A percentile compares a stretch with the other conserved stretches of the same genome.
Conservation (phyloP, 2,113 vertebrate species). For the Pygathrix nemaeus region DNA sequence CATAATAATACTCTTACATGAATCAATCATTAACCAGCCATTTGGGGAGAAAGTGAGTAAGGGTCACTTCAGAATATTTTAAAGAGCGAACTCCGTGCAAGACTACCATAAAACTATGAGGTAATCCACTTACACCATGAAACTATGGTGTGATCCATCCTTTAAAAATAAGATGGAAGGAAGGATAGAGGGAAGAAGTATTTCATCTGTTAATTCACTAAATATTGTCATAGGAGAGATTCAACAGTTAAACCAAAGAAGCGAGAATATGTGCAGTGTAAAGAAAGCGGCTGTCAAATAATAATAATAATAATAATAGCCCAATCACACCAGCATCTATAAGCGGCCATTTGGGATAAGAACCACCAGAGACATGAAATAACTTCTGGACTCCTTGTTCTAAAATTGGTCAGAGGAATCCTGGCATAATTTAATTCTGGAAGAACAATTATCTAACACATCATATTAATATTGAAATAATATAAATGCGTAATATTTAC, state of each 20-base stretch:
- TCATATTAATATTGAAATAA: not conserved
- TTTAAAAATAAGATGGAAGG: not conserved
- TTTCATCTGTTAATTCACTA: not conserved
- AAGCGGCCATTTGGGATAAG: not conserved
- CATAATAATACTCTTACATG: no score
- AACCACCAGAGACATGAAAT: not conserved
- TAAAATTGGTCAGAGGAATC: not conserved
- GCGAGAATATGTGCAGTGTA: not conserved
- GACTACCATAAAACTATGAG: no score
- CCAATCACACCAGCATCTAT: no score
- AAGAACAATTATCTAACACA: not conserved
- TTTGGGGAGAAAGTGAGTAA: not conserved
- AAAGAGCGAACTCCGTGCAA: no score
- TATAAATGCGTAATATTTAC: not conserved
- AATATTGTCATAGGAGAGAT: no score
- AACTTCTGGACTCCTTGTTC: not conserved
- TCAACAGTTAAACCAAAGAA: not conserved
- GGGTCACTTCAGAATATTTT: no score
- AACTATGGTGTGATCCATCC: not conserved
- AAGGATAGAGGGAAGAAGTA: not conserved
- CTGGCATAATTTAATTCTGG: not conserved
- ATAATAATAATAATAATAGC: not conserved
- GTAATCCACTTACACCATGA: not conserved
- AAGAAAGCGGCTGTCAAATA: no score
- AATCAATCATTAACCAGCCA: no score